A percentile compares a stretch with the other conserved stretches of the same genome.
Conservation (phyloP, 2,888 invertebrate genomes). For the Sarcophaga carnaria region DNA sequence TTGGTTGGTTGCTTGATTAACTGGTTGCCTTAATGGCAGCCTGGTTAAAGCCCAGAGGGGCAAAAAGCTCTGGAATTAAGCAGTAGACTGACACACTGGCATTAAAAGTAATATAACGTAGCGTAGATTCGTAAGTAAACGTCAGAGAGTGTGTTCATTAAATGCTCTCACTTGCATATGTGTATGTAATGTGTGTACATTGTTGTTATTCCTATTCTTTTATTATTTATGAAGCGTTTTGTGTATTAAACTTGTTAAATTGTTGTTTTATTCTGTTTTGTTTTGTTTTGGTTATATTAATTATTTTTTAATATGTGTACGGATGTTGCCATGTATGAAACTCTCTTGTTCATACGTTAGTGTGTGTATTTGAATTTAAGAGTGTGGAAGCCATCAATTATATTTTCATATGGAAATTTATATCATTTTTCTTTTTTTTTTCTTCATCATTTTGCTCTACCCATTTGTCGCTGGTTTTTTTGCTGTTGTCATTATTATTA, state of each 20-base stretch:
- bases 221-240: conserved; percentile 55
- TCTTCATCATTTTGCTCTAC: conserved; percentile 28
- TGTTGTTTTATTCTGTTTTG: conserved; percentile 11
- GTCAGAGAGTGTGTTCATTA: background rate
- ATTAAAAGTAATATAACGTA: conserved; percentile 26
- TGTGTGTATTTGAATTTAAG: background rate
- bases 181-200: conserved; percentile 25
- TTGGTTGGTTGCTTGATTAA: conserved; percentile 44
- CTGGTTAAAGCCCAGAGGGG: conserved; percentile 41
- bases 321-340: background rate
- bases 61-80: conserved; percentile 56
- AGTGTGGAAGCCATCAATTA: conserved; percentile 72
- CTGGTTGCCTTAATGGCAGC: conserved; percentile 22
- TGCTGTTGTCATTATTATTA: conserved; percentile 27
- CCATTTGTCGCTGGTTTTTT: conserved; percentile 61
- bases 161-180: conserved; percentile 3
- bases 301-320: conserved; percentile 44
- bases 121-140: background rate
- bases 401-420: conserved; percentile 70
- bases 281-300: conserved; percentile 37
- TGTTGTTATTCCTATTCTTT: conserved; percentile 8
- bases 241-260: conserved; percentile 51
- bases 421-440: conserved; percentile 28
- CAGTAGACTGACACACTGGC: conserved; percentile 61
- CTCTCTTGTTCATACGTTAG: background rate